phyloP scores from a whole-genome alignment of 2,888 invertebrate genomes.

The Pachydiplax longipennis region DNA sequence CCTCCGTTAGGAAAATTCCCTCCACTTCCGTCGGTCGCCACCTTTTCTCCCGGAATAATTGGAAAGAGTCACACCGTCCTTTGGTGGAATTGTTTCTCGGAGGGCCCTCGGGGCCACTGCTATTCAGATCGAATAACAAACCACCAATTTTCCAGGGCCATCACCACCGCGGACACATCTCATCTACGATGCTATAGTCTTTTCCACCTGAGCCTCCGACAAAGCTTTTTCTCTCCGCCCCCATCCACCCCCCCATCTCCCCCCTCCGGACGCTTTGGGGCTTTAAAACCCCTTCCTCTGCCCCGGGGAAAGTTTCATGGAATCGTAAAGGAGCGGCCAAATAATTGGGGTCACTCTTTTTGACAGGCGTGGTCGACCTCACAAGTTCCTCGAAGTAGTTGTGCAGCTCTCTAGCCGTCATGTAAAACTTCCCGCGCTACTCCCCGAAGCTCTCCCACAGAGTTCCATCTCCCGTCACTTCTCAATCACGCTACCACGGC shows the following conservation, averaged over 20 bases:
- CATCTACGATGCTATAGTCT: neutral
- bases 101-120: neutral
- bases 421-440: neutral
- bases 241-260: neutral
- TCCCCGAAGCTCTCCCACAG: neutral
- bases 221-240: neutral
- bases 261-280: neutral
- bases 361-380: conserved; percentile 23
- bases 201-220: neutral
- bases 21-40: neutral
- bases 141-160: conserved; percentile 7
- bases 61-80: neutral
- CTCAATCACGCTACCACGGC: neutral
- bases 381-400: conserved; percentile 21
- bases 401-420: neutral
- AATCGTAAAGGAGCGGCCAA: conserved; percentile 18
- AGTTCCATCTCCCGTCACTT: neutral
- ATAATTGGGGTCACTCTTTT: conserved; percentile 26
- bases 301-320: conserved; percentile 15
- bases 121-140: conserved; percentile 13
- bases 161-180: neutral
- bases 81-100: neutral
- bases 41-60: neutral
- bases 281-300: neutral
- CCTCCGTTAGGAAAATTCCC: neutral